A percentile compares a stretch with the other conserved stretches of the same genome.
Conservation (phyloP, 2,797 vertebrate genomes). For the Sebastes nivosus region DNA sequence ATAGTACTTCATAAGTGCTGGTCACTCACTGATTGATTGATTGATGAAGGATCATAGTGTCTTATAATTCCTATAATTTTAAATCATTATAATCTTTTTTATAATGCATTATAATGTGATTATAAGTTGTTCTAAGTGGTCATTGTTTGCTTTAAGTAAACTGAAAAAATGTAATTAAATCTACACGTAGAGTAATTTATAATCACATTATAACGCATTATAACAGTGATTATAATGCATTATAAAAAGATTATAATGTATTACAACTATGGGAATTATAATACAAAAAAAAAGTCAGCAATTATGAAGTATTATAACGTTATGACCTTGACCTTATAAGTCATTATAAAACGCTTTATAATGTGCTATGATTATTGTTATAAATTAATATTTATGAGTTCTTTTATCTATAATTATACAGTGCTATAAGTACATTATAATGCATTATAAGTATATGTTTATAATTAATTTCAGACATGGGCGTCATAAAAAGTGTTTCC, state of each 20-base stretch:
- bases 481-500: background rate
- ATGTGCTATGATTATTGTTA: background rate
- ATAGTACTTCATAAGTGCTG: background rate
- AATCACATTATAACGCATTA: too few relatives aligned
- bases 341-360: background rate
- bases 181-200: too few relatives aligned
- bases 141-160: background rate
- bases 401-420: background rate
- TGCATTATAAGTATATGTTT: background rate
- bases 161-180: background rate
- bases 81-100: background rate
- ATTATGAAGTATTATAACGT: background rate
- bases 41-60: background rate
- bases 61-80: background rate
- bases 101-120: background rate
- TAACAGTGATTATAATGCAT: background rate
- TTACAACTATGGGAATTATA: background rate
- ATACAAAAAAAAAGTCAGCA: too few relatives aligned
- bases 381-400: background rate
- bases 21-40: background rate
- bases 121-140: too few relatives aligned
- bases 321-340: background rate
- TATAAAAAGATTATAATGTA: background rate
- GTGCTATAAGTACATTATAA: background rate
- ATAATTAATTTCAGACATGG: background rate